These are phyloP conservation scores for Antedon mediterranea DNA, from an alignment of 53 echinoderm and acorn worm species.

Conservation along the genomic window DNA sequence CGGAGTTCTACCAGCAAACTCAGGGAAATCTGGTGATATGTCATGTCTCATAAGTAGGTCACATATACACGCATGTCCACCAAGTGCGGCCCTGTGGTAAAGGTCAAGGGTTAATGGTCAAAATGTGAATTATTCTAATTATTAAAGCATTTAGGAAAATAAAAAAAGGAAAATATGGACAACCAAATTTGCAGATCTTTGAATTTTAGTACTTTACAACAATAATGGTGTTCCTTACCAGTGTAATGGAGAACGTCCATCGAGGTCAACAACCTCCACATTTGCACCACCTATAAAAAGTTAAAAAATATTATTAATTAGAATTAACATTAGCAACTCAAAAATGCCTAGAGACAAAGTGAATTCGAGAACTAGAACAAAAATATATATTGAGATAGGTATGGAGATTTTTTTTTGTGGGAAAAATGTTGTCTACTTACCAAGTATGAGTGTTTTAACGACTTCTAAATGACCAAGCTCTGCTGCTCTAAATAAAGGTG, in stretches of 20 bases:
- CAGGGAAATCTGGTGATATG: constrained; percentile 73
- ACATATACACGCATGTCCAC: constrained; percentile 78
- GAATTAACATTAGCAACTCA: no score
- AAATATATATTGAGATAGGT: no score
- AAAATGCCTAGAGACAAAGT: no score
- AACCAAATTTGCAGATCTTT: no score
- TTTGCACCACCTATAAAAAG: constrained; percentile 60
- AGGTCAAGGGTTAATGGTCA: neutral
- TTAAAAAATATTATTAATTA: no score
- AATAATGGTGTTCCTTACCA: constrained; percentile 79
- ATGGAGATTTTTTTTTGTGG: no score
- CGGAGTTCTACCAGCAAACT: constrained; percentile 66
- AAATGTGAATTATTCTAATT: no score
- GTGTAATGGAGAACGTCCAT: constrained; percentile 89
- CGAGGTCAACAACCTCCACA: constrained; percentile 63
- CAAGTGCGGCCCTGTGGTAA: constrained; percentile 63
- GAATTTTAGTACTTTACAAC: no score
- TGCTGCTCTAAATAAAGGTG: constrained; percentile 77
- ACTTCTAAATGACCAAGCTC: constrained; percentile 90
- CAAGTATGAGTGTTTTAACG: constrained; percentile 57
- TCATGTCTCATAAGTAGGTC: constrained; percentile 40
- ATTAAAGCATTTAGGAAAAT: neutral
- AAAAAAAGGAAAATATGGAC: neutral
- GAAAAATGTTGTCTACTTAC: no score
- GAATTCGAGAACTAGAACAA: no score